phyloP scores from a whole-genome alignment of 2,797 vertebrate genomes.

The Macrochelys suwanniensis region DNA sequence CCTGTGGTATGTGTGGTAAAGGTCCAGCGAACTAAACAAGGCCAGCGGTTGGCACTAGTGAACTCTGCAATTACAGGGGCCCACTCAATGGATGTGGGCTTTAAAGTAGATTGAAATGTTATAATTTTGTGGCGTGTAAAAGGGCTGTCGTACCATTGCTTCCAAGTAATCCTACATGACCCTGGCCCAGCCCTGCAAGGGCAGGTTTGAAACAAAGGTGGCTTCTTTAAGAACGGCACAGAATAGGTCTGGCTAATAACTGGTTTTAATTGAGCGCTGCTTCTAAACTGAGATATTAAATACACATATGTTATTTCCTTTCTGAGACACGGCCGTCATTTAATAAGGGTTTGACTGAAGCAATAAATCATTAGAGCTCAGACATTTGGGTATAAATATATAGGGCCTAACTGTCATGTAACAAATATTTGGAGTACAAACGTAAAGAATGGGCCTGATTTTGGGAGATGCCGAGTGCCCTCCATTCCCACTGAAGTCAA shows the following conservation, averaged over 20 bases:
- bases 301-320: not conserved
- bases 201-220: not conserved
- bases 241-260: not conserved
- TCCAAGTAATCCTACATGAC: not conserved
- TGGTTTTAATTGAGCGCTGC: not conserved
- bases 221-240: not conserved
- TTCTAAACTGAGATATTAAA: not conserved
- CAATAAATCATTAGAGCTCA: not conserved
- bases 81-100: not conserved
- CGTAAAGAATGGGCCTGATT: not conserved
- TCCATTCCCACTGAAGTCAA: not conserved
- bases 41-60: not conserved
- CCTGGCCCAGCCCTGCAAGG: not conserved
- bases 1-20: not conserved
- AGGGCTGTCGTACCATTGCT: not conserved
- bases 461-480: not conserved
- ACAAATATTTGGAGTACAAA: not conserved
- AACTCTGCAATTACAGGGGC: not conserved
- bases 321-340: not conserved
- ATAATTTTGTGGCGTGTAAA: not conserved
- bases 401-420: not conserved
- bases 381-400: not conserved
- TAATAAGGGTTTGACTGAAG: not conserved
- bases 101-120: not conserved
- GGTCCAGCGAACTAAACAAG: not conserved